Evolutionary conservation across 2,113 vertebrate genomes (phyloP), one percentile per base, ranked within the genome.

Genomic region (Ariopsis seemanni): DNA sequence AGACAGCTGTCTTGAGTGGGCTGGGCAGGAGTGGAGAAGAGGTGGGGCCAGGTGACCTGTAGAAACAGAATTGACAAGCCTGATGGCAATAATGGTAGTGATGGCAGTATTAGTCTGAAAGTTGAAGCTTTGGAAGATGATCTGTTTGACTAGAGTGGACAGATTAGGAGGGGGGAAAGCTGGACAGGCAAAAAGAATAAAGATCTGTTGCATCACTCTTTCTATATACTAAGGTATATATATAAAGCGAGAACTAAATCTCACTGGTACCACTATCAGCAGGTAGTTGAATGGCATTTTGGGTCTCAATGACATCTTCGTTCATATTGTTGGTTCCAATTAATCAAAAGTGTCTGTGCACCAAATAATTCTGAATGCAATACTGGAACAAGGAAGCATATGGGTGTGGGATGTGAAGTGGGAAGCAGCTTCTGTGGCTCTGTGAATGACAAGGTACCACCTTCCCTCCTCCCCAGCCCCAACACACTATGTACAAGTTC

Each of bases 361-460:
- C 18, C 20, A 1, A 18, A 30, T 30, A 18, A 57, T 79, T 79
- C 80, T 65, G 60, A n/a, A n/a, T 18, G 4, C 20, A 50, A 25
- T n/a, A 7, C 22, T n/a, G 60, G 20, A 65, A 52, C 3, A 42
- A 30, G 82, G 14, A 67, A 50, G 82, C 62, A 52, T 22, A 62
- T 67, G 62, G 62, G 82, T 67, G 60, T 67, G 27, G 34, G 52
- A 27, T 67, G 14, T 67, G 20, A 83, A 83, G 48, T 53, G 14
- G 60, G 12, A 82, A 42, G 18, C 57, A 82, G 34, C 25, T 83
- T 83, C 62, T 83, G 48, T 63, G 25, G 62, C 62, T 67, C 12
- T 83, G 62, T 27, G 82, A 83, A 67, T 67, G 42, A 48, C 82
- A 83, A 52, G 62, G 82, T 83, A 67, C 48, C 62, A 67, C 82